Conservation (phyloP, 2,113 vertebrate genomes). For the Miniopterus natalensis region DNA sequence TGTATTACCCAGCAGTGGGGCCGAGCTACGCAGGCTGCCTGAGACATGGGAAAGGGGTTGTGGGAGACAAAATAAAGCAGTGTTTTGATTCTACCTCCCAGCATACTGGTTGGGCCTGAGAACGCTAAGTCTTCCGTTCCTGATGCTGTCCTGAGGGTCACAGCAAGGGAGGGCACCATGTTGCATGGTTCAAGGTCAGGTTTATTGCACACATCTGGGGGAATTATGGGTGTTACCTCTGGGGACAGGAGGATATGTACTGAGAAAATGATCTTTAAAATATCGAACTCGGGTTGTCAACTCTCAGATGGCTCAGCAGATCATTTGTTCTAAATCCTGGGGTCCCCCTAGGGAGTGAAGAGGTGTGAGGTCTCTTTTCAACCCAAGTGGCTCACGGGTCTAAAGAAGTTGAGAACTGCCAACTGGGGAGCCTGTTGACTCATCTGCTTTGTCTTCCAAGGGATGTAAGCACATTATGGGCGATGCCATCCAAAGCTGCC, state of each 20-base stretch:
- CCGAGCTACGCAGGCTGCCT: neutral
- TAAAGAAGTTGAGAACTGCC: neutral
- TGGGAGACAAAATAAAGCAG: neutral
- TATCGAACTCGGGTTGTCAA: too few species aligned
- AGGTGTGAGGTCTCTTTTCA: neutral
- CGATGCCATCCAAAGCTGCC: neutral
- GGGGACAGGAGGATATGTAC: neutral
- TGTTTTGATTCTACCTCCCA: neutral
- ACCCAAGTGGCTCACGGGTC: neutral
- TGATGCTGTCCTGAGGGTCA: neutral
- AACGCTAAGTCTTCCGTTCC: rapidly evolving
- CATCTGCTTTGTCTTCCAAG: neutral
- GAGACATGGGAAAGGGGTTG: too few species aligned
- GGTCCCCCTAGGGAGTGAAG: neutral
- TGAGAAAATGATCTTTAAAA: neutral
- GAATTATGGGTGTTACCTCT: neutral
- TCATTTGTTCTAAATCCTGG: neutral
- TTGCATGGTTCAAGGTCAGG: neutral
- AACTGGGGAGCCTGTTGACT: neutral
- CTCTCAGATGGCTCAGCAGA: neutral
- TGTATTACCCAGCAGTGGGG: neutral
- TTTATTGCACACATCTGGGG: rapidly evolving
- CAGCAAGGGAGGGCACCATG: neutral
- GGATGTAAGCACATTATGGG: neutral
- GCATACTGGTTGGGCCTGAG: rapidly evolving